phyloP scores from a whole-genome alignment of 2,888 invertebrate species.

The Troides helena region DNA sequence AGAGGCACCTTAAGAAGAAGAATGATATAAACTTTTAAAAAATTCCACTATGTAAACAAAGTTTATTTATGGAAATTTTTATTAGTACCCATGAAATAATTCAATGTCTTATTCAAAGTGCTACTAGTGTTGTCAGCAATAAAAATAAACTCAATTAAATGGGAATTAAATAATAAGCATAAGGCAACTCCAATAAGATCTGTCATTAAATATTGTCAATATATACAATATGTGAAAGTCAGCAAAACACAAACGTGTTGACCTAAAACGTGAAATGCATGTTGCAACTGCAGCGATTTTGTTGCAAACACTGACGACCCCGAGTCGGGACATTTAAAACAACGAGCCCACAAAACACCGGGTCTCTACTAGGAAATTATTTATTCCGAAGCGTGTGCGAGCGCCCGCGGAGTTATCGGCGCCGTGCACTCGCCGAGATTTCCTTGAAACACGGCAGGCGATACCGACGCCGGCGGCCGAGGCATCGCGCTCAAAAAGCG shows the following conservation, averaged over 20 bases:
- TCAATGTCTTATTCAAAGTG: background rate
- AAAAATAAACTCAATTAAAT: slow-evolving; percentile 23
- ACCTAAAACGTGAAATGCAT: slow-evolving; percentile 48
- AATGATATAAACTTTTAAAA: no score
- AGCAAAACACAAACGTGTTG: slow-evolving; percentile 50
- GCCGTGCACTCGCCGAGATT: slow-evolving; percentile 58
- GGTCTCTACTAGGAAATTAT: slow-evolving; percentile 44
- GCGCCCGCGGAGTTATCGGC: slow-evolving; percentile 48
- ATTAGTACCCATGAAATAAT: background rate
- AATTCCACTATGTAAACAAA: no score
- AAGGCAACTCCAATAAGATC: slow-evolving; percentile 53
- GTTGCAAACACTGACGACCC: slow-evolving; percentile 34
- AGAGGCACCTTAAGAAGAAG: no score
- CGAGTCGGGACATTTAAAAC: slow-evolving; percentile 21
- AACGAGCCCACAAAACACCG: slow-evolving; percentile 39
- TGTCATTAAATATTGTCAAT: slow-evolving; percentile 34
- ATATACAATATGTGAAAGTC: slow-evolving; percentile 54
- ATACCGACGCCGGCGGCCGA: slow-evolving; percentile 52
- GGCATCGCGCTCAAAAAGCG: slow-evolving; percentile 64
- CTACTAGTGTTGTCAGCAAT: slow-evolving; percentile 48
- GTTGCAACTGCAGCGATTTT: slow-evolving; percentile 45
- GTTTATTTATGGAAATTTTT: background rate
- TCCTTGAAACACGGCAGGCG: slow-evolving; percentile 68
- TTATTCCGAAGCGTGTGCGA: slow-evolving; percentile 45
- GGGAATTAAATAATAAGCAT: slow-evolving; percentile 28